phyloP scores from a whole-genome alignment of 2,113 vertebrate genomes.

The Oophaga pumilio region DNA sequence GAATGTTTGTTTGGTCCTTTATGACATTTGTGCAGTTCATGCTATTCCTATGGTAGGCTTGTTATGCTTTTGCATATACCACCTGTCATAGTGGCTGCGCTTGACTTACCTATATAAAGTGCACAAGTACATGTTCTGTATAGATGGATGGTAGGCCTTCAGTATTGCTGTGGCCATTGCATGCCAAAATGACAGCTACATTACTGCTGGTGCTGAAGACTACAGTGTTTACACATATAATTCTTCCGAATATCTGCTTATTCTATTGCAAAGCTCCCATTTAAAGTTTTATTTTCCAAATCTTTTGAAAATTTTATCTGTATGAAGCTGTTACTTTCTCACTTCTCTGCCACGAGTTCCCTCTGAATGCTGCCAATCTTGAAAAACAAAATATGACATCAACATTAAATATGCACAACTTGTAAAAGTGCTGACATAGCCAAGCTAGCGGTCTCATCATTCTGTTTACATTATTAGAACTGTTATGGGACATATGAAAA shows the following conservation, averaged over 20 bases:
- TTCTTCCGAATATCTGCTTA: not conserved
- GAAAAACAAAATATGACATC: constrained; percentile 1
- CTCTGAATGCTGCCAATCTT: not conserved
- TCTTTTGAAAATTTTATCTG: not conserved
- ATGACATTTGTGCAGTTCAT: too few species aligned
- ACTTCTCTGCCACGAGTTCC: not conserved
- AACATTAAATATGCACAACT: not conserved
- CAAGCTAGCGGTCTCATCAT: not conserved
- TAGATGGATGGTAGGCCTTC: too few species aligned
- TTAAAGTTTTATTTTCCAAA: not conserved
- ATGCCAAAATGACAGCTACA: too few species aligned
- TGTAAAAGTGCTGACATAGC: not conserved
- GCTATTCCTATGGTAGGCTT: too few species aligned
- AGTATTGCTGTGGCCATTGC: too few species aligned
- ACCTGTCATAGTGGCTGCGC: too few species aligned
- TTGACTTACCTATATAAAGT: too few species aligned
- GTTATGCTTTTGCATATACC: too few species aligned
- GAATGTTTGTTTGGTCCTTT: too few species aligned
- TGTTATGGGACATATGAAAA: not conserved
- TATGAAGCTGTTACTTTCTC: not conserved
- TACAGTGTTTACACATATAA: not conserved
- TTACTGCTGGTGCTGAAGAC: too few species aligned
- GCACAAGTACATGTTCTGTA: too few species aligned
- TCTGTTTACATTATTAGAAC: not conserved
- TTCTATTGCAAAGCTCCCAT: not conserved